Evolutionary conservation across 2,888 invertebrate genomes (phyloP).

Genomic region (Synergus itoensis): DNA sequence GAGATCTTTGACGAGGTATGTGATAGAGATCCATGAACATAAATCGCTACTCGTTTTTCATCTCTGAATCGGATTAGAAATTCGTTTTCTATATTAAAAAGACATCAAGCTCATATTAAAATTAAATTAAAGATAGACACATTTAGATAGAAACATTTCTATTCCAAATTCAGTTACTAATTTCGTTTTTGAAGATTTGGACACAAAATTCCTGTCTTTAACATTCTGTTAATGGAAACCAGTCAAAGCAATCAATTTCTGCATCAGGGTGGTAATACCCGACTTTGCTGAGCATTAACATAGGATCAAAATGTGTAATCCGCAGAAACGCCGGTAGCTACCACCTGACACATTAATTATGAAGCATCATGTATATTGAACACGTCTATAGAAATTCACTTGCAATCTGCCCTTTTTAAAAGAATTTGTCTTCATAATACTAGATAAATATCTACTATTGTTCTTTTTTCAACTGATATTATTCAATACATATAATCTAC

Average conservation of each 20-base stretch:
- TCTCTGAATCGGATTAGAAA: constrained; percentile 28
- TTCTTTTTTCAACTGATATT: no score
- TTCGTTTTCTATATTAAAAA: constrained; percentile 14
- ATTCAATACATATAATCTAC: no score
- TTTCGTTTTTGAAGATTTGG: no score
- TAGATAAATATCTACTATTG: no score
- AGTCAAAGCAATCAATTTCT: not conserved
- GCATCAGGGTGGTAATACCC: not conserved
- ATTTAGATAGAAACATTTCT: no score
- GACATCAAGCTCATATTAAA: not conserved
- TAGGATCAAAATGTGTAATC: not conserved
- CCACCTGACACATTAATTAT: no score
- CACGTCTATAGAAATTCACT: no score
- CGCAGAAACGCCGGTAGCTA: not conserved
- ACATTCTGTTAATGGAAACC: not conserved
- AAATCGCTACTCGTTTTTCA: constrained; percentile 28
- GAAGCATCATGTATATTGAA: no score
- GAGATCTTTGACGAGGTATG: constrained; percentile 27
- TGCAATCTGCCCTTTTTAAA: no score
- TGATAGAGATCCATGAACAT: constrained; percentile 5
- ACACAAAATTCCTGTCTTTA: no score
- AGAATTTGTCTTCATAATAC: no score
- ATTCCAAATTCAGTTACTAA: no score
- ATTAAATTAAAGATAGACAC: not conserved
- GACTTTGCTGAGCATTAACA: not conserved